phyloP scores from a whole-genome alignment of 2,797 vertebrate species.

The Lutjanus argentimaculatus region DNA sequence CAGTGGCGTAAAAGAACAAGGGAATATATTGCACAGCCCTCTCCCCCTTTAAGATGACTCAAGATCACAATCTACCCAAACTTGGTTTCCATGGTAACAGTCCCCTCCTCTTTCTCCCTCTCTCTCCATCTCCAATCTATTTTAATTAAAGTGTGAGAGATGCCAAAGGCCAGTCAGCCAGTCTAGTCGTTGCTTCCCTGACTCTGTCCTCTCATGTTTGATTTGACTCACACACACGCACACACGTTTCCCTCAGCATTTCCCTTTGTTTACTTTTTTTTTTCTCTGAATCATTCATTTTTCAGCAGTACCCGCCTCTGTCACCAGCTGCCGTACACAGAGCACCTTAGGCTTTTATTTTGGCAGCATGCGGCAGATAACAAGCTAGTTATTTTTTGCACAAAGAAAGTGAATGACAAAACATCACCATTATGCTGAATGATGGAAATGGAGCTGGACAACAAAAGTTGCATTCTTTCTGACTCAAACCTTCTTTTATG shows the following conservation, averaged over 20 bases:
- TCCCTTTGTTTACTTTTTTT: constrained; percentile 20
- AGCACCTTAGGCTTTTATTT: background rate
- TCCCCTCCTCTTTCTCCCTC: constrained; percentile 48
- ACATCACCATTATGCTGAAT: background rate
- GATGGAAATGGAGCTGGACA: background rate
- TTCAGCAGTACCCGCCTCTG: background rate
- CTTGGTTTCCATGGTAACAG: constrained; percentile 80
- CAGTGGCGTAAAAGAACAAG: background rate
- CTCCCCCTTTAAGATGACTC: constrained; percentile 40
- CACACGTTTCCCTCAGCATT: constrained; percentile 23
- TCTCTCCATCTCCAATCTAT: constrained; percentile 69
- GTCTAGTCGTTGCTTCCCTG: constrained; percentile 51
- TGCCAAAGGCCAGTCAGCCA: constrained; percentile 77
- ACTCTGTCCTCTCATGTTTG: constrained; percentile 74
- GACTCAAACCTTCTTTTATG: background rate
- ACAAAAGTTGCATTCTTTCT: background rate
- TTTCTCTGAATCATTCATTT: constrained; percentile 4
- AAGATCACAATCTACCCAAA: constrained; percentile 65
- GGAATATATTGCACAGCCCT: constrained; percentile 6
- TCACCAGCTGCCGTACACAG: background rate
- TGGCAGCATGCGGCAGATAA: constrained; percentile 1
- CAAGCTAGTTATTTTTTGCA: background rate
- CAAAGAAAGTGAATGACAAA: background rate
- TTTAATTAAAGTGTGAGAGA: constrained; percentile 83
- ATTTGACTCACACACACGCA: constrained; percentile 66